phyloP scores from a whole-genome alignment of 1,140 invertebrate species.

The Drosophila takahashii region DNA sequence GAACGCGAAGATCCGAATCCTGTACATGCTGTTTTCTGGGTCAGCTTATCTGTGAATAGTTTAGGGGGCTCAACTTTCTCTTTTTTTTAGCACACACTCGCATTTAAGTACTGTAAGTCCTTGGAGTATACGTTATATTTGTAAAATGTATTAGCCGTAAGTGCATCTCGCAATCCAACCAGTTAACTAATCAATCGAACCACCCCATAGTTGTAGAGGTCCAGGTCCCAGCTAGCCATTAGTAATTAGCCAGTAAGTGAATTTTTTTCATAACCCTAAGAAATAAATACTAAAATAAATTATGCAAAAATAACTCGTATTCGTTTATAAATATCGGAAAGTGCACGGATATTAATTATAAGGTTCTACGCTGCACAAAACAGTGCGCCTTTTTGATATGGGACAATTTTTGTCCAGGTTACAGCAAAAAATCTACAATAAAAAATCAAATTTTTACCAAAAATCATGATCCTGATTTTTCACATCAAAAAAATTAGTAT shows the following conservation, averaged over 20 bases:
- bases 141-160: constrained; percentile 55
- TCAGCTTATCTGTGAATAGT: constrained; percentile 54
- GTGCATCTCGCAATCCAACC: constrained; percentile 59
- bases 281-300: constrained; percentile 16
- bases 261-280: constrained; percentile 38
- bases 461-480: too few species aligned
- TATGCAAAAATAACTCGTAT: constrained; percentile 1
- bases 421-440: too few species aligned
- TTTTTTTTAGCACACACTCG: constrained; percentile 29
- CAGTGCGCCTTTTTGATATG: too few species aligned
- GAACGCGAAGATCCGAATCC: constrained; percentile 61
- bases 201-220: constrained; percentile 20
- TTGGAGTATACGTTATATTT: constrained; percentile 50
- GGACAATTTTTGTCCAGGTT: too few species aligned
- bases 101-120: constrained; percentile 61
- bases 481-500: too few species aligned
- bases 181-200: constrained; percentile 48
- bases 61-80: constrained; percentile 11
- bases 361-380: too few species aligned
- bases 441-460: too few species aligned
- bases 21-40: constrained; percentile 37
- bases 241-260: constrained; percentile 6
- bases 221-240: constrained; percentile 7
- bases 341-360: too few species aligned
- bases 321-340: neutral